Conservation (phyloP, 2,797 vertebrate species). For the Tapirus indicus region DNA sequence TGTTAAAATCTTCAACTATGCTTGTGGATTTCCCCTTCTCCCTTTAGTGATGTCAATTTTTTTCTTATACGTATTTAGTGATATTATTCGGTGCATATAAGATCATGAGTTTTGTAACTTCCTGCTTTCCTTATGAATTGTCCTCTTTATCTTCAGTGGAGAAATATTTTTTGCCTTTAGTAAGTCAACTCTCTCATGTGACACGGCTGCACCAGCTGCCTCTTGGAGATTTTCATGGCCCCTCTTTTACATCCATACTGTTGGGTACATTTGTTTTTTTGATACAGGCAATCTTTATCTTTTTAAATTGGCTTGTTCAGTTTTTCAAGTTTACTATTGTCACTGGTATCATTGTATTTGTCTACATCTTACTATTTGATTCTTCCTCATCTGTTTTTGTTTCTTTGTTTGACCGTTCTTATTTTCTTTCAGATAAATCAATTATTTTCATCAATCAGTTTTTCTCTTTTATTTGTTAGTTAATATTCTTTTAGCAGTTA, state of each 20-base stretch:
- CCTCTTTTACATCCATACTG: not conserved
- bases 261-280: not conserved
- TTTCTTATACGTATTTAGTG: not conserved
- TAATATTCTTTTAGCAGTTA: not conserved
- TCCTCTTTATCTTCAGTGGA: not conserved
- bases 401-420: not conserved
- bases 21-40: not conserved
- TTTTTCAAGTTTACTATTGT: not conserved
- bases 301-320: not conserved
- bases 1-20: not conserved
- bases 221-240: no score
- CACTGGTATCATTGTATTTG: not conserved
- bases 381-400: not conserved
- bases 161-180: not conserved
- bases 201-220: no score
- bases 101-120: not conserved
- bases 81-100: no score
- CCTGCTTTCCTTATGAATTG: not conserved
- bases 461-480: not conserved
- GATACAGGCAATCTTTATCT: not conserved
- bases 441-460: not conserved
- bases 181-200: not conserved
- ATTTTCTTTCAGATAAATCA: not conserved
- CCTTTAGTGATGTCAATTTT: not conserved
- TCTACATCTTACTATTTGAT: not conserved